Percentiles rank a stretch among this genome's conserved stretches.
Evolutionary conservation across 2,113 vertebrate genomes (phyloP).

Genomic region (Equus quagga): DNA sequence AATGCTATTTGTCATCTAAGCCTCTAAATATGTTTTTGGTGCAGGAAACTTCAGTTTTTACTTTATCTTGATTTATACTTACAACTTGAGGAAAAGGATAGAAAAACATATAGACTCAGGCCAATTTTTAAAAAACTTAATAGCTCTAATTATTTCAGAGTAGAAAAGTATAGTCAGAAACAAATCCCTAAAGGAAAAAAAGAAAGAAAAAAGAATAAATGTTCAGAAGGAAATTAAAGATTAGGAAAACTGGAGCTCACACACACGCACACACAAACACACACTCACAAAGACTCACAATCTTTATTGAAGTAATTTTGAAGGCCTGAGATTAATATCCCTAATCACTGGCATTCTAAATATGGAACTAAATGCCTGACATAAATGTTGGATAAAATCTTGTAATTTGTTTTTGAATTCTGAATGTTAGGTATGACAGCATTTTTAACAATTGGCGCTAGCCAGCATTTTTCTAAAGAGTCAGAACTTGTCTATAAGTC

Average conservation of each 20-base stretch:
- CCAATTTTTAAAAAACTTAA: neutral
- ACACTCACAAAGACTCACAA: neutral
- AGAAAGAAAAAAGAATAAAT: neutral
- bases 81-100: neutral
- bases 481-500: neutral
- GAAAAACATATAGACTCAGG: neutral
- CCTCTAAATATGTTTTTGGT: neutral
- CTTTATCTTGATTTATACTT: neutral
- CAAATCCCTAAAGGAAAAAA: neutral
- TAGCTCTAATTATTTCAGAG: neutral
- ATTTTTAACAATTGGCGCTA: neutral
- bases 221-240: neutral
- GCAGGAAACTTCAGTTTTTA: neutral
- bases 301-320: neutral
- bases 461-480: neutral
- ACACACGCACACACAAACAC: neutral
- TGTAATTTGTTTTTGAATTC: constrained; percentile 31
- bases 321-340: neutral
- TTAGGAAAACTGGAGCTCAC: neutral
- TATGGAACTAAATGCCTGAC: neutral
- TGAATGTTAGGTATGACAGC: neutral
- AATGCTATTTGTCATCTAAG: neutral
- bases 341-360: neutral
- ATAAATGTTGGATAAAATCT: neutral
- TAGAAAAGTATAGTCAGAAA: neutral